Percentiles rank a stretch among this genome's conserved stretches.
Evolutionary conservation across 2,113 vertebrate genomes (phyloP).

Genomic region (Oncorhynchus tshawytscha): DNA sequence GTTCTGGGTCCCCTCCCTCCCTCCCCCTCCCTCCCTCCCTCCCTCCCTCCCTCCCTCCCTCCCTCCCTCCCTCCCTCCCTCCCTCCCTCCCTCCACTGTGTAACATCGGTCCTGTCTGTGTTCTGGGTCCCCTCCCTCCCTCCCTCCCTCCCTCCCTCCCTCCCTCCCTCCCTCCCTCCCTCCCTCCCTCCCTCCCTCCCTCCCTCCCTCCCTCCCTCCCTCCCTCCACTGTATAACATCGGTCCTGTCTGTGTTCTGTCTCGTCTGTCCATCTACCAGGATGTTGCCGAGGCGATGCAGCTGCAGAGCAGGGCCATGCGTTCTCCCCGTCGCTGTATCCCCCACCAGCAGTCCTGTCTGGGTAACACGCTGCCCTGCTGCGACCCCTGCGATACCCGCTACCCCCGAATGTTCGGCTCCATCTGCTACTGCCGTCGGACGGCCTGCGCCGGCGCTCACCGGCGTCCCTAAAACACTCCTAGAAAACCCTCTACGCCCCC

Average conservation of each 20-base stretch:
- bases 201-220: background rate
- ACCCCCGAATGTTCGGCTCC: slow-evolving; percentile 96
- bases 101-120: background rate
- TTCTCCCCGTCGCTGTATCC: slow-evolving; percentile 85
- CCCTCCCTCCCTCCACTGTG: background rate
- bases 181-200: background rate
- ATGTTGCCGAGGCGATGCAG: slow-evolving; percentile 58
- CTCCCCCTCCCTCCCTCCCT: background rate
- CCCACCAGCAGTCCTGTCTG: slow-evolving; percentile 89
- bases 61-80: too few relatives aligned
- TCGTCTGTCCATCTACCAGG: slow-evolving; percentile 58
- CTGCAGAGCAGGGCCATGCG: slow-evolving; percentile 77
- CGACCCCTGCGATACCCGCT: slow-evolving; percentile 91
- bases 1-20: background rate
- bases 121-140: too few relatives aligned
- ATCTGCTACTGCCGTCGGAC: slow-evolving; percentile 41
- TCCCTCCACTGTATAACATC: background rate
- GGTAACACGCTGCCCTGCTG: slow-evolving; percentile 92
- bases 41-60: too few relatives aligned
- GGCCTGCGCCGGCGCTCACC: slow-evolving; percentile 64
- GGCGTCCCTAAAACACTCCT: slow-evolving; percentile 50
- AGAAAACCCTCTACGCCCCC: background rate
- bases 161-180: too few relatives aligned
- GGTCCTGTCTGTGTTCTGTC: background rate
- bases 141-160: too few relatives aligned